Conservation (phyloP, 2,797 vertebrate species). For the Morelia viridis region DNA sequence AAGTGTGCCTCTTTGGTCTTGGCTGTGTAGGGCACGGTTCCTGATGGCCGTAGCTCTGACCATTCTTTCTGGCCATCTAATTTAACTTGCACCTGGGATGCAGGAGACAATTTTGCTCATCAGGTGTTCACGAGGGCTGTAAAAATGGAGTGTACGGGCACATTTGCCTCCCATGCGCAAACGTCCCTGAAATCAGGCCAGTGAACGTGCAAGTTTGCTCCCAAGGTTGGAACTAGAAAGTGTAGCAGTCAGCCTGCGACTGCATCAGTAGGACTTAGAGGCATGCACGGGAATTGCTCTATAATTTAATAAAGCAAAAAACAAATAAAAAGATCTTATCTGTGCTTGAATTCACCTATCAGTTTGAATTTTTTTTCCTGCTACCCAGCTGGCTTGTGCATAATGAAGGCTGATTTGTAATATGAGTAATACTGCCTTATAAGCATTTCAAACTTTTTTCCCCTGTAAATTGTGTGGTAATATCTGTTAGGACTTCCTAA, state of each 20-base stretch:
- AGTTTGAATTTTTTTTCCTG: not conserved
- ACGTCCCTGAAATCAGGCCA: not conserved
- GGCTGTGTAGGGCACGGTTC: not conserved
- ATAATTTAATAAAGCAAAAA: not conserved
- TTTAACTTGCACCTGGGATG: not conserved
- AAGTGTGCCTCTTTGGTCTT: not conserved
- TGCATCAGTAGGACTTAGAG: not conserved
- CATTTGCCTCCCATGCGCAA: not conserved
- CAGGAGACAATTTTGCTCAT: not conserved
- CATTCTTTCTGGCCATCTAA: not conserved
- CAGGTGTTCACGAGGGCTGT: not conserved
- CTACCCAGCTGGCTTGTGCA: not conserved
- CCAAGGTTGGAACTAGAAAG: not conserved
- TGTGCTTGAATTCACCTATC: not conserved
- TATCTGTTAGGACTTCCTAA: not conserved
- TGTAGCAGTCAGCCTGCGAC: not conserved
- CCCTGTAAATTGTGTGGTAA: not conserved
- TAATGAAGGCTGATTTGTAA: not conserved
- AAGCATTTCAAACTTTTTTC: not conserved
- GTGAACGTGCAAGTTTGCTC: not conserved
- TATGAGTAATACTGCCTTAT: not conserved
- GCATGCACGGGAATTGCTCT: not conserved
- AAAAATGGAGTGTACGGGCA: not conserved
- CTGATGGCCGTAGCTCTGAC: not conserved
- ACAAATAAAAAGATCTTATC: not conserved